Conservation (phyloP, 1,140 invertebrate genomes). For the Drosophila micromelanica region DNA sequence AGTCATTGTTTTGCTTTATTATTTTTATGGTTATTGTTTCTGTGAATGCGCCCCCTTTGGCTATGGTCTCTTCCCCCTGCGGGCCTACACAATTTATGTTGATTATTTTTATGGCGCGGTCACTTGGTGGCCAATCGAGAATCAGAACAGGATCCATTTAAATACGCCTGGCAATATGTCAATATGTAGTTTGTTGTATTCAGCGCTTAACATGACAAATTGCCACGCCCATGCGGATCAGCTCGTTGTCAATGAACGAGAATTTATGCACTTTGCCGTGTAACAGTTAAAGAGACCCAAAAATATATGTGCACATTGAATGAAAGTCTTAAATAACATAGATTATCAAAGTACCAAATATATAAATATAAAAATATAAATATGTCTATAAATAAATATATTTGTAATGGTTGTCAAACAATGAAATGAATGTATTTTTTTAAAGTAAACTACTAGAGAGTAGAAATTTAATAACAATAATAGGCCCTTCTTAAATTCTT, state of each 20-base stretch:
- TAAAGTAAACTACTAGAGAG: too few species aligned
- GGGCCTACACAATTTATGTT: conserved; percentile 74
- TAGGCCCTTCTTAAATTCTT: too few species aligned
- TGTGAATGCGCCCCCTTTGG: conserved; percentile 12
- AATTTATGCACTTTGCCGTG: conserved; percentile 56
- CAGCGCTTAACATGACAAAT: conserved; percentile 79
- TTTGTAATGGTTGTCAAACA: too few species aligned
- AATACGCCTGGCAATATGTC: conserved; percentile 71
- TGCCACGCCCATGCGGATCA: conserved; percentile 67
- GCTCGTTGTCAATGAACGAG: conserved; percentile 63
- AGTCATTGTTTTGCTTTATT: conserved; percentile 81
- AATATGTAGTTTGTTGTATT: conserved; percentile 62
- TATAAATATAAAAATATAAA: too few species aligned
- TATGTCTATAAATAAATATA: too few species aligned
- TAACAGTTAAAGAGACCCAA: background rate
- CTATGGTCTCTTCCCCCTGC: background rate
- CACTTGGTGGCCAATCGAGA: conserved; percentile 72
- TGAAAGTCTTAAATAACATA: background rate
- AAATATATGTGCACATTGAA: conserved; percentile 1
- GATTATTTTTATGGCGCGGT: conserved; percentile 82
- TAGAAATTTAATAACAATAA: too few species aligned
- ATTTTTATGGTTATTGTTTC: conserved; percentile 83
- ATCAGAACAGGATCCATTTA: conserved; percentile 56
- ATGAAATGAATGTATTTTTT: too few species aligned
- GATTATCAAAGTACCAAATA: too few species aligned